Evolutionary conservation across 2,797 vertebrate genomes (phyloP), one percentile per base, ranked within the genome.

Genomic region (Erpetoichthys calabaricus): DNA sequence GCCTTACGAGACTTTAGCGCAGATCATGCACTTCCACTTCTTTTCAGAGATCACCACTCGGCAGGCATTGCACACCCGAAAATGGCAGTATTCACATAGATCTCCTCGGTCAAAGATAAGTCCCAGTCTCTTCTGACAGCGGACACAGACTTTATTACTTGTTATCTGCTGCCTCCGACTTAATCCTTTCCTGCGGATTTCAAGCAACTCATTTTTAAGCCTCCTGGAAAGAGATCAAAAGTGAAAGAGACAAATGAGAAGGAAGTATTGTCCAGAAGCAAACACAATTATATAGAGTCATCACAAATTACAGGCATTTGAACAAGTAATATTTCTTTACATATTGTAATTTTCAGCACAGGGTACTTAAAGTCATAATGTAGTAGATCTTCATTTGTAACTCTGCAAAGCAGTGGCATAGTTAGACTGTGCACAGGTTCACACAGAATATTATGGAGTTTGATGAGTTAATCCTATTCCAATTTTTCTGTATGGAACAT

Each of bases 121-220:
- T 43, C 95, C 94, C 73, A 99, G 64, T 41, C 73, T 71, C 61
- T 85, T 91, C 65, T 89, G 81, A 72, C 95, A 99, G 67, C 88
- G 85, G 44, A 78, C 76, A 54, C 95, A 99, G 62, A 90, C 75
- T 25, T 89, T 84, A 53, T 86, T 77, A 62, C 69, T 80, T 7
- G 67, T 65, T 44, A 91, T 86, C 59, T 86, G 82, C 4, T 70
- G 70, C 45, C 74, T 77, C 0, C 78, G 82, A n/a, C 70, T 44
- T 4, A 63, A 66, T 0, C 92, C 89, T 70, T 81, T 88, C 8
- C 80, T 79, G 68, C 85, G 91, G 65, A 86, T 88, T 71, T 97
- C 93, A 67, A 98, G 64, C 55, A 99, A 85, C 68, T 99, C 94
- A 42, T 97, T 97, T 78, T 98, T 98, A 68, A 97, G 56, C 68